A percentile compares a stretch with the other conserved stretches of the same genome.
Evolutionary conservation across 2,888 invertebrate species (phyloP).

Genomic region (Dolichopus griseipennis): DNA sequence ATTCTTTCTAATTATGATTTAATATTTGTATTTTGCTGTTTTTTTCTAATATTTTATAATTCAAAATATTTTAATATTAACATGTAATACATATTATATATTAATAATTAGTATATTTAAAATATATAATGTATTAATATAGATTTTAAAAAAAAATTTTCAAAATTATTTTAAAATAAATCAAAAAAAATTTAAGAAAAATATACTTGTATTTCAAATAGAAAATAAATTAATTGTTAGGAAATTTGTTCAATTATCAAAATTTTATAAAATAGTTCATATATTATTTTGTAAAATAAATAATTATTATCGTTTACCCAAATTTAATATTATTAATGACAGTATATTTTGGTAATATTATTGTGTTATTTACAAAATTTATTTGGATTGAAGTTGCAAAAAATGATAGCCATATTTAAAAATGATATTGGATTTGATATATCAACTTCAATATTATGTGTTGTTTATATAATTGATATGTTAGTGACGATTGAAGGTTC

Average conservation of each 20-base stretch:
- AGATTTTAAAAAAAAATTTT: neutral
- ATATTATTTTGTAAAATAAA: neutral
- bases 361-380: neutral
- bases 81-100: neutral
- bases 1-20: neutral
- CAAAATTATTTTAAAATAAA: neutral
- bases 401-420: too few species aligned
- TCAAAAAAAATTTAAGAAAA: neutral
- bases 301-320: slow-evolving; percentile 2
- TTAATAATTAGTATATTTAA: neutral
- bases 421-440: too few species aligned
- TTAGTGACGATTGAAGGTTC: too few species aligned
- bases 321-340: neutral
- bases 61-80: neutral
- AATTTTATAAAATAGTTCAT: neutral
- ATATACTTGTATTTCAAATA: neutral
- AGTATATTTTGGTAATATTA: neutral
- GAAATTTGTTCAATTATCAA: neutral
- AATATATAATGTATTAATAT: neutral
- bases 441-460: too few species aligned
- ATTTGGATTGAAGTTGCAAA: too few species aligned
- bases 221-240: neutral
- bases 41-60: neutral
- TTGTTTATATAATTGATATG: too few species aligned
- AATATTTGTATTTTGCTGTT: neutral